phyloP scores from a whole-genome alignment of 2,797 vertebrate species.

The Craterocephalus amniculus region DNA sequence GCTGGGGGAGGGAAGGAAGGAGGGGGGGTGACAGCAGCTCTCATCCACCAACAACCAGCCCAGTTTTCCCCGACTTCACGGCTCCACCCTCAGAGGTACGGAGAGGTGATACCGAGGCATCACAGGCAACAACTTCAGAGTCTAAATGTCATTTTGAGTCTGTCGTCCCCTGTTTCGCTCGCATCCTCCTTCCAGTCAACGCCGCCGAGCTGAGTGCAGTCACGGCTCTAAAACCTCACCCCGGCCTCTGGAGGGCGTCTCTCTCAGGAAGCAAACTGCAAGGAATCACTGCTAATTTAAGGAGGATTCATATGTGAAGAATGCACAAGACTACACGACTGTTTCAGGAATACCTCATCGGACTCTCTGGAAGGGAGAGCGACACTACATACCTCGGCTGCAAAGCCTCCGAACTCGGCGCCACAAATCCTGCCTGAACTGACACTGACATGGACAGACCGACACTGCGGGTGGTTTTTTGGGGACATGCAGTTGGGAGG shows the following conservation, averaged over 20 bases:
- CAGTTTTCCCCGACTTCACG: conserved; percentile 6
- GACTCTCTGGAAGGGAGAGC: conserved; percentile 71
- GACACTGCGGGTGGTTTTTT: conserved; percentile 60
- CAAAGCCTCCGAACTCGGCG: conserved; percentile 54
- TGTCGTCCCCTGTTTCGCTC: conserved; percentile 23
- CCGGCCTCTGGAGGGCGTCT: conserved; percentile 61
- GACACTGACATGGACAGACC: conserved; percentile 42
- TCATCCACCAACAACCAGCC: conserved; percentile 4
- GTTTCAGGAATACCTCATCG: conserved; percentile 79
- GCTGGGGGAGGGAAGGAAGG: conserved; percentile 3
- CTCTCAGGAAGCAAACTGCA: conserved; percentile 80
- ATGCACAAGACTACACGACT: conserved; percentile 68
- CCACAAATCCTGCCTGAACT: conserved; percentile 48
- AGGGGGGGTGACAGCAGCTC: conserved; percentile 12
- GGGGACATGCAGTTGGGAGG: conserved; percentile 55
- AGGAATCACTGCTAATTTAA: conserved; percentile 65
- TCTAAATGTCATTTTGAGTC: conserved; percentile 17
- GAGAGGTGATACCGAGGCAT: conserved; percentile 21
- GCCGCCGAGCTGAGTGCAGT: conserved; percentile 27
- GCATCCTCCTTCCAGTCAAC: conserved; percentile 35
- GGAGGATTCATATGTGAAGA: conserved; percentile 66
- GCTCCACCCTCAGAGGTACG: conserved; percentile 25
- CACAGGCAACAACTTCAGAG: conserved; percentile 20
- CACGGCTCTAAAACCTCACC: conserved; percentile 53
- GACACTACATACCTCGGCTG: conserved; percentile 80